These are phyloP conservation scores for Phyllostomus discolor DNA, from an alignment of 2,113 vertebrate genomes.

Conservation along the genomic window DNA sequence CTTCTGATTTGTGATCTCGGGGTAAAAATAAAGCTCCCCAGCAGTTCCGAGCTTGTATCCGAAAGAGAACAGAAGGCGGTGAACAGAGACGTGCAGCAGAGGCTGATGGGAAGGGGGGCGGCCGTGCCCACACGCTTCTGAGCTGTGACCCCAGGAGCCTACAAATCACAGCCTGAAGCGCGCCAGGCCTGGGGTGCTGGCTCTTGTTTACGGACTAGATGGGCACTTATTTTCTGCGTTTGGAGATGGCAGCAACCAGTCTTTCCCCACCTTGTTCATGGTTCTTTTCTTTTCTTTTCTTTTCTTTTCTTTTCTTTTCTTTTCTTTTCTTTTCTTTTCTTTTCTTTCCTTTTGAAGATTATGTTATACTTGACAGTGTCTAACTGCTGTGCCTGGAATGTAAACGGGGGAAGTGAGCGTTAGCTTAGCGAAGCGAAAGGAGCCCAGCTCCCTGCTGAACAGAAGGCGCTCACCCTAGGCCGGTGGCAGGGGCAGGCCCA, in stretches of 20 bases:
- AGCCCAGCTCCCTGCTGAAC: background rate
- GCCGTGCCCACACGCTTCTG: background rate
- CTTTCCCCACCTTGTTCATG: background rate
- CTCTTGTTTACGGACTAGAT: background rate
- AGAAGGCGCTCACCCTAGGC: background rate
- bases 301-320: background rate
- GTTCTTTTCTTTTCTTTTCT: background rate
- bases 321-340: no score
- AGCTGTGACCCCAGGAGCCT: background rate
- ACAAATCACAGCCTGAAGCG: background rate
- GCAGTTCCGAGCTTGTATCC: background rate
- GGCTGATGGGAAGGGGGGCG: background rate
- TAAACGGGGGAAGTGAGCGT: background rate
- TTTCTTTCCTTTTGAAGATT: background rate
- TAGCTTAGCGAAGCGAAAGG: background rate
- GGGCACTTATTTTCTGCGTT: background rate
- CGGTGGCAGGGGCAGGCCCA: background rate
- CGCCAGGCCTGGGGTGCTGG: background rate
- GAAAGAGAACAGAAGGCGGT: background rate
- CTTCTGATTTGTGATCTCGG: background rate
- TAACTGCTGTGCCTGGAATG: background rate
- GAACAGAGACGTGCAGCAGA: background rate
- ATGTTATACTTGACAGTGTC: conserved; percentile 19
- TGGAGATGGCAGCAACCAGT: background rate
- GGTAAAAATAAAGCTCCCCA: background rate